Conservation (phyloP, 1,140 invertebrate genomes). For the Ruditapes philippinarum region DNA sequence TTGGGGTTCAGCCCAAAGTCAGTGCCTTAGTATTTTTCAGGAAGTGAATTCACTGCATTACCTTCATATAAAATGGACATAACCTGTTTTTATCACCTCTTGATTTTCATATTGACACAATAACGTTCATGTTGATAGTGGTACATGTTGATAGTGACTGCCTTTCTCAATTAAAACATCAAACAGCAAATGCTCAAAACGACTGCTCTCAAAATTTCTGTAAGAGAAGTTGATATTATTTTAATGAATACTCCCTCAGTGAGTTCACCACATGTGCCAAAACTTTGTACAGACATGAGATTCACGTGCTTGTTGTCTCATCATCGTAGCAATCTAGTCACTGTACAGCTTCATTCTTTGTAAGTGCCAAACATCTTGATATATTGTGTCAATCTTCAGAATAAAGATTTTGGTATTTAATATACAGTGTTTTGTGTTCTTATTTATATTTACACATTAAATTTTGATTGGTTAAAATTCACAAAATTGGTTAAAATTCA, state of each 20-base stretch:
- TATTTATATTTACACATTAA: no score
- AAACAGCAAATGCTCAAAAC: neutral
- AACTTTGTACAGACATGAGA: constrained; percentile 38
- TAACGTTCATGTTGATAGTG: no score
- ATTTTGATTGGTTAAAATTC: no score
- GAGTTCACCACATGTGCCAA: constrained; percentile 49
- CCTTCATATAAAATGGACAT: no score
- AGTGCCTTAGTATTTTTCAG: no score
- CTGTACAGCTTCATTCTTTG: constrained; percentile 24
- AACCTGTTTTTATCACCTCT: no score
- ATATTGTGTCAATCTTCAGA: constrained; percentile 29
- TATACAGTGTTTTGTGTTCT: neutral
- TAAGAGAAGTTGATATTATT: neutral
- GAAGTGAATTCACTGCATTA: no score
- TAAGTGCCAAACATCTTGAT: constrained; percentile 46
- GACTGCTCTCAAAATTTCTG: neutral
- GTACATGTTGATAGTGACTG: neutral
- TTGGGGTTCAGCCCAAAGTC: no score
- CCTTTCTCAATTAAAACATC: neutral
- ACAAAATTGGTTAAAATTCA: no score
- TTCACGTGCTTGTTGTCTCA: constrained; percentile 6
- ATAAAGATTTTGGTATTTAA: constrained; percentile 50
- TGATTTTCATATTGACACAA: no score
- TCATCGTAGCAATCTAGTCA: constrained; percentile 23
- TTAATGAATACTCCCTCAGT: neutral